Evolutionary conservation across 2,113 vertebrate genomes (phyloP).

Genomic region (Zootoca vivipara): DNA sequence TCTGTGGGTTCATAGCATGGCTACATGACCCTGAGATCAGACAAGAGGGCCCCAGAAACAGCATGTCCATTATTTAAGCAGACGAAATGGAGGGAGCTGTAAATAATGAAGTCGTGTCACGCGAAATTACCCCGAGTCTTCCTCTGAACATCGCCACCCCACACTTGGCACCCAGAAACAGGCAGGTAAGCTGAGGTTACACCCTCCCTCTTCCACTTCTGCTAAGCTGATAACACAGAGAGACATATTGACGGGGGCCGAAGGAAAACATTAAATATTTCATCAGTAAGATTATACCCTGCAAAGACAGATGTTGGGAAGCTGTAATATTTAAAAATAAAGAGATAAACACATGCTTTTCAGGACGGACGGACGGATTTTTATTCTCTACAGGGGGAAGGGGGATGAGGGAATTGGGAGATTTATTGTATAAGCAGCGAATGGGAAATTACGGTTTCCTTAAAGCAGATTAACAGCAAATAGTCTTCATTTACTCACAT

Average conservation of each 20-base stretch:
- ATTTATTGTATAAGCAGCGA: background rate
- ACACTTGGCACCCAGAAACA: constrained; percentile 61
- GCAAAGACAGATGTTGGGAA: constrained; percentile 86
- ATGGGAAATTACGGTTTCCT: constrained; percentile 48
- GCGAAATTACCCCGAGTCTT: constrained; percentile 13
- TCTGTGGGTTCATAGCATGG: background rate
- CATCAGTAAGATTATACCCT: constrained; percentile 85
- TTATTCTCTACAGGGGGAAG: constrained; percentile 50
- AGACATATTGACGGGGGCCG: constrained; percentile 86
- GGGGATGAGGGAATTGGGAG: constrained; percentile 26
- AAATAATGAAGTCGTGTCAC: background rate
- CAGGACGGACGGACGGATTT: constrained; percentile 64
- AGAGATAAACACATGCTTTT: constrained; percentile 83
- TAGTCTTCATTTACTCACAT: constrained; percentile 14
- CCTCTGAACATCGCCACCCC: constrained; percentile 2
- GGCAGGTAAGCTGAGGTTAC: constrained; percentile 77
- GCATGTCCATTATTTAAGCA: too few relatives aligned
- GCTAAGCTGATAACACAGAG: constrained; percentile 80
- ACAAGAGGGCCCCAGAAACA: background rate
- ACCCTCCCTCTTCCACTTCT: constrained; percentile 73
- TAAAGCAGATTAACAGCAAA: constrained; percentile 60
- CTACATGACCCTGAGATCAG: background rate
- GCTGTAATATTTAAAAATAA: constrained; percentile 84
- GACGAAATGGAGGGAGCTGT: background rate
- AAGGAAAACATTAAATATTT: constrained; percentile 87